Evolutionary conservation across 2,113 vertebrate species (phyloP).

Genomic region (Edolisoma coerulescens): DNA sequence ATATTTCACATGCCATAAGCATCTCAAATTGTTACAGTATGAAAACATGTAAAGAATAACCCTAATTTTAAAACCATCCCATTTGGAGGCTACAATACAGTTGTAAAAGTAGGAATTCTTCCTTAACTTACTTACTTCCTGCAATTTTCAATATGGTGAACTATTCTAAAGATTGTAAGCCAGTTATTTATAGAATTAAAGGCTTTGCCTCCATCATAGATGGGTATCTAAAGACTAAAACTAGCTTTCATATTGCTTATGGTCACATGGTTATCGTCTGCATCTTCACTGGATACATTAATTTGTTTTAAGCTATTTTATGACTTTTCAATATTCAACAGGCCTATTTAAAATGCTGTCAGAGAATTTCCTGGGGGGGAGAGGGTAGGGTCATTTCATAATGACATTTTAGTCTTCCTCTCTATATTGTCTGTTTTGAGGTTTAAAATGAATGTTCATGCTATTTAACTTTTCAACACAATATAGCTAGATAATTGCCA

Average conservation of each 20-base stretch:
- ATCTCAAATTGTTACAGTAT: neutral
- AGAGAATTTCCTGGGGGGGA: neutral
- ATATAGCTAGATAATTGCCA: neutral
- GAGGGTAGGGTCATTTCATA: fast-evolving
- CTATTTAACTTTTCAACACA: neutral
- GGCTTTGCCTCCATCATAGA: neutral
- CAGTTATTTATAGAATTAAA: neutral
- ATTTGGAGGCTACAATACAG: neutral
- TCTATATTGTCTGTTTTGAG: neutral
- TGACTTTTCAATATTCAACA: neutral
- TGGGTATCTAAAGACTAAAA: neutral
- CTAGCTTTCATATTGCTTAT: neutral
- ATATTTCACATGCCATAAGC: neutral
- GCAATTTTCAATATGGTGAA: neutral
- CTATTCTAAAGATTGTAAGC: neutral
- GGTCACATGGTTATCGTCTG: neutral
- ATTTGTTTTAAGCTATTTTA: neutral
- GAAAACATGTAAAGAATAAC: neutral
- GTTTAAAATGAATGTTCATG: neutral
- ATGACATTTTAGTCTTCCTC: neutral
- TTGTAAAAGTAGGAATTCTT: neutral
- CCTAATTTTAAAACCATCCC: neutral
- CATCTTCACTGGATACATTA: neutral
- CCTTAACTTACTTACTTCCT: neutral
- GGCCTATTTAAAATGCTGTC: neutral